Evolutionary conservation across 2,888 invertebrate genomes (phyloP).

Genomic region (Cantharis nigra): DNA sequence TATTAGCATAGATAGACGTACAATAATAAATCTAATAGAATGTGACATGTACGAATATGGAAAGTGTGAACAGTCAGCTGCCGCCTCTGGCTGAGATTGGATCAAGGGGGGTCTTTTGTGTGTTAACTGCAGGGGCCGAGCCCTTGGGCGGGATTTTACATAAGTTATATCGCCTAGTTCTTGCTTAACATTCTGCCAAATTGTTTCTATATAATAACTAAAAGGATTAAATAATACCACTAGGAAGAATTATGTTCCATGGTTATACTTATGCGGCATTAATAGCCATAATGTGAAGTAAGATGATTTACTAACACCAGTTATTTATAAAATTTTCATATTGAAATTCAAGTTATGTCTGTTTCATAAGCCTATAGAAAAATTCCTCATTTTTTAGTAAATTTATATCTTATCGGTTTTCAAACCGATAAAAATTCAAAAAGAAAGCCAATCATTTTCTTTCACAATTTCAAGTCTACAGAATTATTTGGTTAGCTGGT

Average conservation of each 20-base stretch:
- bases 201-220: slow-evolving; percentile 9
- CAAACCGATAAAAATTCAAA: background rate
- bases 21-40: slow-evolving; percentile 31
- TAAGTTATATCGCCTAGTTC: slow-evolving; percentile 43
- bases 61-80: slow-evolving; percentile 52
- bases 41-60: slow-evolving; percentile 32
- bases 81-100: slow-evolving; percentile 47
- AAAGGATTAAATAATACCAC: background rate
- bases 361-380: background rate
- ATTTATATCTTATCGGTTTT: background rate
- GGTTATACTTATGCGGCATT: background rate
- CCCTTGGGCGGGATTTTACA: slow-evolving; percentile 50
- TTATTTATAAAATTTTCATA: background rate
- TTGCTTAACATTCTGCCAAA: slow-evolving; percentile 29
- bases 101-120: slow-evolving; percentile 51
- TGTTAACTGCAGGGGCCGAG: slow-evolving; percentile 51
- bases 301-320: background rate
- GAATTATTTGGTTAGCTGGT: background rate
- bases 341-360: background rate
- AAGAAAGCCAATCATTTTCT: background rate
- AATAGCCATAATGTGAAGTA: background rate
- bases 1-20: slow-evolving; percentile 27
- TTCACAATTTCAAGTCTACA: background rate
- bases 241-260: background rate
- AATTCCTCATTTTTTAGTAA: background rate